phyloP scores from a whole-genome alignment of 2,797 vertebrate species.

The Hippoglossus hippoglossus region DNA sequence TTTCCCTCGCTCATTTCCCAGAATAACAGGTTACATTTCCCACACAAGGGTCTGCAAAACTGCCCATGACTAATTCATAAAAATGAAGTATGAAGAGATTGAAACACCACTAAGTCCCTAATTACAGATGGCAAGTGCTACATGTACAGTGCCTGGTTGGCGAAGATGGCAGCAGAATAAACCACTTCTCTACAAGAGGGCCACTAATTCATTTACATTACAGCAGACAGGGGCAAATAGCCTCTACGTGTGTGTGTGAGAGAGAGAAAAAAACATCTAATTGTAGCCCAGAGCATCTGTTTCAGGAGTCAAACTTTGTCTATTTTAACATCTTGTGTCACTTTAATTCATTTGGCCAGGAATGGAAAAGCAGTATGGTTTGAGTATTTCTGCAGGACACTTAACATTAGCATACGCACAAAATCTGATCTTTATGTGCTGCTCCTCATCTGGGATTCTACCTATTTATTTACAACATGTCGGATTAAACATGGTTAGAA shows the following conservation, averaged over 20 bases:
- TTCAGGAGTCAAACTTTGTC: constrained; percentile 64
- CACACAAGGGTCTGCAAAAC: constrained; percentile 36
- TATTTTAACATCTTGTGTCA: constrained; percentile 66
- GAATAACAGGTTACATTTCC: constrained; percentile 37
- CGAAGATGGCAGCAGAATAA: constrained; percentile 39
- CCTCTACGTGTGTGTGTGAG: constrained; percentile 10
- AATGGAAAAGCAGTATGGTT: constrained; percentile 53
- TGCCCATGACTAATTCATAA: constrained; percentile 34
- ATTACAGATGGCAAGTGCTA: constrained; percentile 50
- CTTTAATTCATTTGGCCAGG: constrained; percentile 61
- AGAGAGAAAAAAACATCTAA: constrained; percentile 22
- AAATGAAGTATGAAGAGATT: constrained; percentile 30
- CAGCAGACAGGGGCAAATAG: constrained; percentile 37
- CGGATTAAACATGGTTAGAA: constrained; percentile 27
- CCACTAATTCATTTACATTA: constrained; percentile 54
- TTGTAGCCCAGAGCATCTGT: constrained; percentile 71
- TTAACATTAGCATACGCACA: constrained; percentile 41
- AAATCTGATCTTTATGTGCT: constrained; percentile 31
- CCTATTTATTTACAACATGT: constrained; percentile 4
- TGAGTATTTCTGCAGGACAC: constrained; percentile 63
- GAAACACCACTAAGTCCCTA: constrained; percentile 37
- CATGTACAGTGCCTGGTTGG: constrained; percentile 37
- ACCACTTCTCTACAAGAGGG: constrained; percentile 36
- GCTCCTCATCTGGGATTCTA: constrained; percentile 26
- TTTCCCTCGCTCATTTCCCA: constrained; percentile 39